A percentile compares a stretch with the other conserved stretches of the same genome.
phyloP scores from a whole-genome alignment of 2,888 invertebrate species.

The Lamellibrachia columna region DNA sequence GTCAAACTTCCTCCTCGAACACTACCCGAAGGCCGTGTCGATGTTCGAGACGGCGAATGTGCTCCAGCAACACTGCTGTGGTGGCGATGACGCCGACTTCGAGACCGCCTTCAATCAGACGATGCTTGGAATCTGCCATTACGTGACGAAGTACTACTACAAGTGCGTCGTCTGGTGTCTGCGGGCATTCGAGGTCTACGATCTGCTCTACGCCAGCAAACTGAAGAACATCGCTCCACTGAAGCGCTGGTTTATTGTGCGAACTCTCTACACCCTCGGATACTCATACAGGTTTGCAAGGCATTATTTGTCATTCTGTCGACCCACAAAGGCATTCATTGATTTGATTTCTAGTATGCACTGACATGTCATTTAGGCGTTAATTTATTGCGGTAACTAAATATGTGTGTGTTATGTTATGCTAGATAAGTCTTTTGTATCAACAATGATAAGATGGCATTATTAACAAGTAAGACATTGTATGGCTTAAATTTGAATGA shows the following conservation, averaged over 20 bases:
- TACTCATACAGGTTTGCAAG: constrained; percentile 37
- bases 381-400: background rate
- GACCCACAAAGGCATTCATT: background rate
- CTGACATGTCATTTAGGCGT: background rate
- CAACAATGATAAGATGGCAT: too few relatives aligned
- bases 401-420: background rate
- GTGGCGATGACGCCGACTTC: constrained; percentile 48
- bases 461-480: too few relatives aligned
- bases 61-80: constrained; percentile 59
- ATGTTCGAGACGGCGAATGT: constrained; percentile 61
- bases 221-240: constrained; percentile 55
- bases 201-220: constrained; percentile 55
- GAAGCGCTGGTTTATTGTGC: constrained; percentile 62
- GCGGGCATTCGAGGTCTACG: constrained; percentile 60
- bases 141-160: constrained; percentile 61
- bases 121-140: constrained; percentile 58
- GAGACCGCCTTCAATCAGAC: constrained; percentile 59
- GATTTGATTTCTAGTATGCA: background rate
- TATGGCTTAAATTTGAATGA: too few relatives aligned
- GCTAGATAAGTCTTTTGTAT: too few relatives aligned
- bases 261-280: constrained; percentile 61
- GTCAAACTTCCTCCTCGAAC: constrained; percentile 60
- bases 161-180: constrained; percentile 62
- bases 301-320: background rate
- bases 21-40: constrained; percentile 60